Evolutionary conservation across 2,113 vertebrate species (phyloP).

Genomic region (Ciconia boyciana): DNA sequence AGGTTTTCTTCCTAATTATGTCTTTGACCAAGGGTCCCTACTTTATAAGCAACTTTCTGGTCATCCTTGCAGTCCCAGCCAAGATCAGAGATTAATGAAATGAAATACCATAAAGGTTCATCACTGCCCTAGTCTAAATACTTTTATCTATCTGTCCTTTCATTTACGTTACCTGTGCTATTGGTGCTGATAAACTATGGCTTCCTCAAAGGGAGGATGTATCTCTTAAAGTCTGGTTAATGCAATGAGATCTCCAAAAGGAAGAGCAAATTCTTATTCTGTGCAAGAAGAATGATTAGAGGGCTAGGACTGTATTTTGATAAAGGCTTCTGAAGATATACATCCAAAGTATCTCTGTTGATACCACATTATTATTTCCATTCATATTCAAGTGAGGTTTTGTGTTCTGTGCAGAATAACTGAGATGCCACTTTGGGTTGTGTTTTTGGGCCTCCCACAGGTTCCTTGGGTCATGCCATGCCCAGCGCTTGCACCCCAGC

Average conservation of each 20-base stretch:
- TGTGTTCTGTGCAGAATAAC: background rate
- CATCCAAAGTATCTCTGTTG: background rate
- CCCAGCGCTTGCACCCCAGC: rapidly evolving
- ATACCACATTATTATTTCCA: background rate
- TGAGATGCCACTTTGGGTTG: background rate
- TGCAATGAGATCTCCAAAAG: background rate
- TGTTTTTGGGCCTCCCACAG: background rate
- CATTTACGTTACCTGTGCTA: background rate
- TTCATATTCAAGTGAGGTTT: background rate
- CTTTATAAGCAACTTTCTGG: background rate
- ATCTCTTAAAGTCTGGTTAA: background rate
- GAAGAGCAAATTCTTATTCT: background rate
- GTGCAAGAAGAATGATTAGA: background rate
- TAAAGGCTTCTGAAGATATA: background rate
- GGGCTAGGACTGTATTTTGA: background rate
- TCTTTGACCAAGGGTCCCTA: background rate
- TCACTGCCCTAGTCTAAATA: background rate
- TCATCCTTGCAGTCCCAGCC: background rate
- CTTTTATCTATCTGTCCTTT: background rate
- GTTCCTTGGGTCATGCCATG: background rate
- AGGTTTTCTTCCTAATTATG: background rate
- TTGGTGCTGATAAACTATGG: background rate
- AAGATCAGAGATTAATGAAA: background rate
- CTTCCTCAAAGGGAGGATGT: background rate
- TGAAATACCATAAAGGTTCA: background rate